Percentiles rank a stretch among this genome's conserved stretches.
phyloP scores from a whole-genome alignment of 1,140 invertebrate species.

The Drosophila quadrilineata region DNA sequence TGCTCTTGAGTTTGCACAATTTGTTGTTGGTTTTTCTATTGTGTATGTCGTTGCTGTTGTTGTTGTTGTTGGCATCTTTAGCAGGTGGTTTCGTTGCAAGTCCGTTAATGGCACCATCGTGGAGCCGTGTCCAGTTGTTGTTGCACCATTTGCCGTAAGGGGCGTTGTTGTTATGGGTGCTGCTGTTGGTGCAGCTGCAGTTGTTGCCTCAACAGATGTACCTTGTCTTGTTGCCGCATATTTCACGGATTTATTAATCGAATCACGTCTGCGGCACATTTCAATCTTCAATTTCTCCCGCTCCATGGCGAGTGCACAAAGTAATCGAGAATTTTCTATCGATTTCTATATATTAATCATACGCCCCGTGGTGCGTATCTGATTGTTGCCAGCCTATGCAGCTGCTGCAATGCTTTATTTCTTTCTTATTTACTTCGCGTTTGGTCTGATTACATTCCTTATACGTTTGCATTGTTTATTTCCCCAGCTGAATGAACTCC shows the following conservation, averaged over 20 bases:
- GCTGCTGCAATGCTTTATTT: slow-evolving; percentile 12
- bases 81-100: slow-evolving; percentile 77
- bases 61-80: slow-evolving; percentile 60
- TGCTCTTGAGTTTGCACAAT: slow-evolving; percentile 31
- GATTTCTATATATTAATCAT: slow-evolving; percentile 53
- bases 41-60: slow-evolving; percentile 36
- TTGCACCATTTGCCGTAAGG: slow-evolving; percentile 60
- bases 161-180: slow-evolving; percentile 37
- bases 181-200: slow-evolving; percentile 1
- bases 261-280: slow-evolving; percentile 39
- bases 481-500: slow-evolving; percentile 40
- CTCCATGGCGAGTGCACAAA: slow-evolving; percentile 16
- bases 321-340: slow-evolving; percentile 1
- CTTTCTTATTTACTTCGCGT: slow-evolving; percentile 16
- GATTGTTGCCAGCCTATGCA: slow-evolving; percentile 46
- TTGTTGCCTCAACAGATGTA: slow-evolving; percentile 5
- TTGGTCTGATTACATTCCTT: slow-evolving; percentile 49
- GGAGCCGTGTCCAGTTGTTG: slow-evolving; percentile 53
- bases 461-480: slow-evolving; percentile 74
- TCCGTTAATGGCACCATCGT: slow-evolving; percentile 53
- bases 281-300: slow-evolving; percentile 41
- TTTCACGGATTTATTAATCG: slow-evolving; percentile 48
- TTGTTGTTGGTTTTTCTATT: slow-evolving; percentile 54
- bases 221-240: slow-evolving; percentile 14
- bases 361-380: slow-evolving; percentile 57